Conservation (phyloP, 64 coral and sea anemone species). For the Stylophora pistillata region DNA sequence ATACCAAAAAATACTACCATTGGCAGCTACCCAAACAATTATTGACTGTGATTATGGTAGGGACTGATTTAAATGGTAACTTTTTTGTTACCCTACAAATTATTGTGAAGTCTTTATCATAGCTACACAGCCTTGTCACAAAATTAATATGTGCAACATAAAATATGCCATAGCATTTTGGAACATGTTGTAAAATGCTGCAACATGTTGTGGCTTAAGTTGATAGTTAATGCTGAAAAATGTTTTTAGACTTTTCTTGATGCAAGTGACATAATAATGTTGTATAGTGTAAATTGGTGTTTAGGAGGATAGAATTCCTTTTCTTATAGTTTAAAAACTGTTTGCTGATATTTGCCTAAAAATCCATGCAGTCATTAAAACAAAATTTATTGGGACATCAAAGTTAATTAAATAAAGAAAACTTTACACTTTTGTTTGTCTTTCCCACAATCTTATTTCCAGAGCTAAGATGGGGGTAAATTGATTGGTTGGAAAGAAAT, state of each 20-base stretch:
- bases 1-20: conserved; percentile 16
- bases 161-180: conserved; percentile 22
- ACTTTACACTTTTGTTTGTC: conserved; percentile 16
- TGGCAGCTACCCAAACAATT: background rate
- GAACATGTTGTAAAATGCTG: conserved; percentile 18
- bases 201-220: conserved; percentile 18
- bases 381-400: conserved; percentile 8
- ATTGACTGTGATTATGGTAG: conserved; percentile 10
- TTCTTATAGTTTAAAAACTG: background rate
- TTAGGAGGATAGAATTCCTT: conserved; percentile 5
- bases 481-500: conserved; percentile 21
- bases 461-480: conserved; percentile 14
- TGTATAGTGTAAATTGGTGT: conserved; percentile 6
- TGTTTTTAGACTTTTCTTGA: too few relatives aligned
- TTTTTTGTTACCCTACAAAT: conserved; percentile 7
- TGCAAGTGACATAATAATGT: conserved; percentile 18
- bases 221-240: too few relatives aligned
- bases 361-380: conserved; percentile 25
- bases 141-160: conserved; percentile 19
- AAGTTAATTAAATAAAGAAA: conserved; percentile 10
- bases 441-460: conserved; percentile 24
- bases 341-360: too few relatives aligned
- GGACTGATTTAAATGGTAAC: conserved; percentile 13
- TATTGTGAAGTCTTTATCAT: conserved; percentile 11
- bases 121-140: conserved; percentile 26